Percentiles rank a stretch among this genome's conserved stretches.
These are phyloP conservation scores for Pachyrhynchus sulphureomaculatus DNA, from an alignment of 1,140 invertebrate species.

Conservation along the genomic window DNA sequence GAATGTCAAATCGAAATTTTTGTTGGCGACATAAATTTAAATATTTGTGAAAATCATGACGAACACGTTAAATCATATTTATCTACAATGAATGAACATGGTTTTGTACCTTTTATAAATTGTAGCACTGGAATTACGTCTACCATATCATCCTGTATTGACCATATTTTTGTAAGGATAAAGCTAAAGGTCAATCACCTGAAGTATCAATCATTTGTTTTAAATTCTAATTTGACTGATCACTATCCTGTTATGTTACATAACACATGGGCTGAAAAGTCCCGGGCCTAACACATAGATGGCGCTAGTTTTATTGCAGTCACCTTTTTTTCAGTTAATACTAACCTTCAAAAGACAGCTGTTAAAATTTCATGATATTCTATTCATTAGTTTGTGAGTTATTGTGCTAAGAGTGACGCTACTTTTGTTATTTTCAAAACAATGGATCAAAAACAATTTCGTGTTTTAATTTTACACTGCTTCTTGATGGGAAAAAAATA, in stretches of 20 bases:
- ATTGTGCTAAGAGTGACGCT: no score
- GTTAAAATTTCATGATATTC: no score
- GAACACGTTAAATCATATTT: slow-evolving; percentile 3
- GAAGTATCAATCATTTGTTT: neutral
- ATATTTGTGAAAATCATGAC: slow-evolving; percentile 1
- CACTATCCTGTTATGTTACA: neutral
- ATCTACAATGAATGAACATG: neutral
- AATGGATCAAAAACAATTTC: no score
- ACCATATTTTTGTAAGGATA: slow-evolving; percentile 9
- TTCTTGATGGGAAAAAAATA: no score
- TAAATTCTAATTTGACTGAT: neutral
- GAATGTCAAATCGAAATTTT: slow-evolving; percentile 3
- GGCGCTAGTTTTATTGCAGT: neutral
- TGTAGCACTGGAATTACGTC: neutral
- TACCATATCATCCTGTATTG: neutral
- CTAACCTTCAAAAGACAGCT: neutral
- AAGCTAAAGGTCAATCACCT: neutral
- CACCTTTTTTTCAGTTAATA: neutral
- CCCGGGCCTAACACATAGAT: no score
- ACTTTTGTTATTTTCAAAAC: no score
- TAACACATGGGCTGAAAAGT: no score
- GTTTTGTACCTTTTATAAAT: neutral
- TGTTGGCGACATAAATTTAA: slow-evolving; percentile 4
- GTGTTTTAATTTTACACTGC: no score
- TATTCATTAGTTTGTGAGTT: no score